Base-by-base conservation (phyloP, 2,888 invertebrate species). In the Zele albiditarsus region DNA sequence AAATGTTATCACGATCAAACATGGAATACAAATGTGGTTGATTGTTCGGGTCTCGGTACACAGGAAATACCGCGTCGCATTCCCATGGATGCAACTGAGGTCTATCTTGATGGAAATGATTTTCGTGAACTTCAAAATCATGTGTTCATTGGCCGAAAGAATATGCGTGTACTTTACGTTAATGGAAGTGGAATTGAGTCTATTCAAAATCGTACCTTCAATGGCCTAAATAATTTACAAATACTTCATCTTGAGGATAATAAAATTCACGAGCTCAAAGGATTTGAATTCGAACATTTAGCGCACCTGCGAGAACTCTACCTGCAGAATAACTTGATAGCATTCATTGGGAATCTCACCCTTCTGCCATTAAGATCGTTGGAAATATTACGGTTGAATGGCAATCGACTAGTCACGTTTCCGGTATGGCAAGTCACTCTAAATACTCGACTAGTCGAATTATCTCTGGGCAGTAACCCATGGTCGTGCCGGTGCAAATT, bases 401-500 rank as follows among this genome's bases (percentile, higher is more conserved):
- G 96, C 77, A 97, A 97, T 89, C 93, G 94, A 77, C 90, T 97
- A 81, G 93, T 94, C 10, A 93, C 93, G 73, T 95, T 96, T 89
- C 94, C 95, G 63, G 93, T 97, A 74, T 95, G 95, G 94, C 91
- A 95, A 84, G 91, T 92, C 20, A 88, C 89, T 14, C 84, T 91
- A 33, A 94, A 95, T 86, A 90, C 92, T 23, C 92, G 93, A 80
- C 90, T 96, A 80, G 93, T 92, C 82, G 94, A 95, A 77, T 89
- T 97, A 80, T 94, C 94, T 12, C 92, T 97, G 74, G 95, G 95
- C 16, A 93, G 94, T 83, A 97, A 97, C 89, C 92, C 94, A 78
- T 97, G 97, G 97, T 95, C 95, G 58, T 97, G 97, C 87, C 94
- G 96, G 82, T 97, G 97, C 90, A 94, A 95, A 87, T 97, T 96